Conservation (phyloP, 2,113 vertebrate species). For the Pedetes capensis region DNA sequence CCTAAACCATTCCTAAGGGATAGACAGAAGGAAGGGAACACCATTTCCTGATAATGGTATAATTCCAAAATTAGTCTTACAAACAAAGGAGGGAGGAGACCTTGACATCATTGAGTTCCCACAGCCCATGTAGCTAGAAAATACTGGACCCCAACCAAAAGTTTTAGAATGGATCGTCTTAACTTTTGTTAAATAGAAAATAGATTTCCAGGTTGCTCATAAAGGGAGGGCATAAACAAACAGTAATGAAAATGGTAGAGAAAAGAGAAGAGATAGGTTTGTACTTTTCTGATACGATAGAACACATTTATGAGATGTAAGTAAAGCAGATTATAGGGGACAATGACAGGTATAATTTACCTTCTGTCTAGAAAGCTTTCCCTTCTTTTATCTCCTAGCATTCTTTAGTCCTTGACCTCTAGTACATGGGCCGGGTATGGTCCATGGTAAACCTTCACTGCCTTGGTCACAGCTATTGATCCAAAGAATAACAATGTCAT, state of each 20-base stretch:
- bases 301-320: conserved; percentile 6
- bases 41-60: conserved; percentile 64
- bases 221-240: background rate
- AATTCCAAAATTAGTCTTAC: conserved; percentile 72
- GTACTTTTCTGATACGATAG: conserved; percentile 1
- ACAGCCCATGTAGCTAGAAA: conserved; percentile 51
- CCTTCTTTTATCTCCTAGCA: background rate
- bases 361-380: background rate
- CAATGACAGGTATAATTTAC: background rate
- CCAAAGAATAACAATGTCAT: background rate
- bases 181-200: conserved; percentile 48
- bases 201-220: conserved; percentile 47
- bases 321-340: background rate
- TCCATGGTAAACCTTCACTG: background rate
- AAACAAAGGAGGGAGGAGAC: conserved; percentile 68
- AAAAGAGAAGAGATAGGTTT: background rate
- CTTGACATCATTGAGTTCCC: conserved; percentile 62
- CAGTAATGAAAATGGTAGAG: conserved; percentile 5
- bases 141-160: conserved; percentile 55
- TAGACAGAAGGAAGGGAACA: conserved; percentile 71
- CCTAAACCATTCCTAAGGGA: conserved; percentile 55
- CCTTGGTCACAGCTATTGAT: background rate
- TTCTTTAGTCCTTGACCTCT: background rate
- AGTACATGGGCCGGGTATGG: background rate
- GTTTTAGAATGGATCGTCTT: conserved; percentile 56